A percentile compares a stretch with the other conserved stretches of the same genome.
These are phyloP conservation scores for Drosophila ficusphila DNA, from an alignment of 1,140 invertebrate species.

Conservation along the genomic window DNA sequence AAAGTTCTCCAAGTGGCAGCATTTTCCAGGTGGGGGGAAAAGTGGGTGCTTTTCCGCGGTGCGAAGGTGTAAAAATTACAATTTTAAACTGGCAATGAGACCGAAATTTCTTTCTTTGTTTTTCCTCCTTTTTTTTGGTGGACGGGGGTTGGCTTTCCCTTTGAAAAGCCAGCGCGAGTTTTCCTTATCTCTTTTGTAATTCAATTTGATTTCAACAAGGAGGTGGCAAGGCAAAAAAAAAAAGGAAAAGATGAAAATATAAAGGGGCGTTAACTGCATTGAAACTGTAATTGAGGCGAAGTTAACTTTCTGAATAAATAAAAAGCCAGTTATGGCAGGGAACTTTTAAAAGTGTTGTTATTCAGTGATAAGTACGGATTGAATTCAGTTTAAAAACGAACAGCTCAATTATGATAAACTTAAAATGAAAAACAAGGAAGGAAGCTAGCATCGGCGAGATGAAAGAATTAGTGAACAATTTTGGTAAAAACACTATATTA, in stretches of 20 bases:
- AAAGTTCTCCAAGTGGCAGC: constrained; percentile 73
- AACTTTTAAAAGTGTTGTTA: background rate
- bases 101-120: constrained; percentile 5
- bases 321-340: background rate
- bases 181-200: constrained; percentile 24
- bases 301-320: constrained; percentile 16
- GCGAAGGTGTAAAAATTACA: constrained; percentile 79
- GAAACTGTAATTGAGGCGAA: constrained; percentile 14
- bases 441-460: no score
- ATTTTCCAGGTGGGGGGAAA: constrained; percentile 22
- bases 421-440: no score
- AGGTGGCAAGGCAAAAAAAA: background rate
- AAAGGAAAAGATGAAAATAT: background rate
- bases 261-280: background rate
- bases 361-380: no score
- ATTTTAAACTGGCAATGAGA: constrained; percentile 49
- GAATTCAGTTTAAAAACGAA: no score
- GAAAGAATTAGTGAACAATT: no score
- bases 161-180: constrained; percentile 8
- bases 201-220: constrained; percentile 25
- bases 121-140: background rate
- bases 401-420: no score
- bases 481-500: no score
- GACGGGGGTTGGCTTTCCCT: background rate
- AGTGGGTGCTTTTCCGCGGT: constrained; percentile 8